A percentile compares a stretch with the other conserved stretches of the same genome.
phyloP scores from a whole-genome alignment of 2,113 vertebrate species.

The Oxyruncus cristatus region DNA sequence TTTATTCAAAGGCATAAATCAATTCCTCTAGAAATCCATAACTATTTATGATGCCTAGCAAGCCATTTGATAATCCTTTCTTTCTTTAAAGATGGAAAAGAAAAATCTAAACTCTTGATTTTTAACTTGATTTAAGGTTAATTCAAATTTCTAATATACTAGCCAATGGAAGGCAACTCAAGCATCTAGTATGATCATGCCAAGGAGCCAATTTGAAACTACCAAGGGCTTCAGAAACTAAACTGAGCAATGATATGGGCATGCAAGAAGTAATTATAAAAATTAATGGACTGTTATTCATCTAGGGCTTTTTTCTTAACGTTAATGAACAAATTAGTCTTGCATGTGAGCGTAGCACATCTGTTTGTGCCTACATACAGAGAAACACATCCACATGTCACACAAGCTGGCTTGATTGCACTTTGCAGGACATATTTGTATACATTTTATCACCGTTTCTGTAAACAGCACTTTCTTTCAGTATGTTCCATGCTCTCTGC shows the following conservation, averaged over 20 bases:
- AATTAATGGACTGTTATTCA: conserved; percentile 51
- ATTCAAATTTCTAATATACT: not conserved
- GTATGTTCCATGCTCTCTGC: conserved; percentile 50
- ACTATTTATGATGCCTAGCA: not conserved
- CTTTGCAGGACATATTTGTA: conserved; percentile 58
- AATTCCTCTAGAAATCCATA: not conserved
- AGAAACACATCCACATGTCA: conserved; percentile 53
- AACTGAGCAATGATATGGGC: not conserved
- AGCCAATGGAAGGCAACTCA: not conserved
- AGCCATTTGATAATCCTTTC: not conserved
- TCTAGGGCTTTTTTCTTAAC: not conserved
- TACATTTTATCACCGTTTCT: conserved; percentile 49
- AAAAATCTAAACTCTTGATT: not conserved
- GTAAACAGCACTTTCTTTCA: conserved; percentile 55
- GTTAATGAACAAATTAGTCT: conserved; percentile 59
- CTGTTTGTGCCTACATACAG: conserved; percentile 20
- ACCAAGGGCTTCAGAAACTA: not conserved
- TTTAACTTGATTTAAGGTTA: not conserved
- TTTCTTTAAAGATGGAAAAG: not conserved
- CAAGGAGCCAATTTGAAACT: not conserved
- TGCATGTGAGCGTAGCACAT: conserved; percentile 38
- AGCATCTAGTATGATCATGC: not conserved
- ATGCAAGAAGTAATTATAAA: conserved; percentile 39
- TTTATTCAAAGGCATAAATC: not conserved
- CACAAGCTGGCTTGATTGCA: conserved; percentile 34